Base-by-base conservation (phyloP, 2,113 vertebrate species). In the Ameiurus melas region DNA sequence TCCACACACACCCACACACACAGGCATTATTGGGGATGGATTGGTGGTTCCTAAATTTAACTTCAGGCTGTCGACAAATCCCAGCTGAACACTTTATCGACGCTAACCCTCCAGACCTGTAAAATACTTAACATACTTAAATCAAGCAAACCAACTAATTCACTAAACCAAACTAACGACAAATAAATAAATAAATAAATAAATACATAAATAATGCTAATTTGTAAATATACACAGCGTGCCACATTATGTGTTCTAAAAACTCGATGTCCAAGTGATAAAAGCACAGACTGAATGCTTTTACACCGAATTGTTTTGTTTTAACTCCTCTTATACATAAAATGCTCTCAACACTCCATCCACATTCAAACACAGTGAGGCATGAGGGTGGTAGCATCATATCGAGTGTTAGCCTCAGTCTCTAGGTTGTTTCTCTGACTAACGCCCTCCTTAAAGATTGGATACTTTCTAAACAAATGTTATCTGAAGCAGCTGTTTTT, bases 11-110 rank as follows among this genome's bases (percentile, higher is more conserved):
- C 79, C 20, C 66, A 64, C 53, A 27, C 36, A n/a, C 43, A 33
- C 60, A 70, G 71, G 68, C 73, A 68, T 13, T 22, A 71, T 3
- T 36, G 36, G 47, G 36, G 47, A 68, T 58, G 22, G 71, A 84
- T 57, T 53, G 43, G 70, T 64, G 55, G 70, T 79, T 39, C 87
- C 71, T 79, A 66, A 68, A 62, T 84, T 88, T 64, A 79, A 78
- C 82, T n/a, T 58, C 30, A 84, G 58, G 71, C 30, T 73, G 79
- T 84, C 55, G 64, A 33, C 71, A 78, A 53, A 83, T 83, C 36
- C 43, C 10, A 77, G 86, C 55, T 20, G 14, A 60, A 68, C 30
- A 33, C 57, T 85, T 78, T 64, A 81, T 36, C 6, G 47, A 87
- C 22, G 2, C 60, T 25, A n/a, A 84, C 27, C 60, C 51, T 79